phyloP scores from a whole-genome alignment of 2,113 vertebrate genomes.

The Proterorhinus semilunaris region DNA sequence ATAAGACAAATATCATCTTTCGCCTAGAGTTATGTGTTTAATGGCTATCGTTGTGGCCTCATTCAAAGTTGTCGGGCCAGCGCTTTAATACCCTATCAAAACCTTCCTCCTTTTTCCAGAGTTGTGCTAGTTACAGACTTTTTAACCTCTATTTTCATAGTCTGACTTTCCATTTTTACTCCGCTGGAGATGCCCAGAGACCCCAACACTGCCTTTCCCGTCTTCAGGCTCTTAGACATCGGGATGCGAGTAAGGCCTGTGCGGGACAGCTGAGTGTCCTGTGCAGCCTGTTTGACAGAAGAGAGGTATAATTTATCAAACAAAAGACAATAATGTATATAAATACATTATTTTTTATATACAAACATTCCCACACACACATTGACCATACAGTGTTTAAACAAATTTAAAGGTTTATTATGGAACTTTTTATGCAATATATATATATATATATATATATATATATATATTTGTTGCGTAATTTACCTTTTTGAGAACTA shows the following conservation, averaged over 20 bases:
- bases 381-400: no score
- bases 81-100: constrained; percentile 68
- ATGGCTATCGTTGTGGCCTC: background rate
- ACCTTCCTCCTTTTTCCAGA: constrained; percentile 87
- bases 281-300: constrained; percentile 80
- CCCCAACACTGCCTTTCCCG: constrained; percentile 89
- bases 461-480: no score
- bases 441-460: no score
- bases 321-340: background rate
- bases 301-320: constrained; percentile 45
- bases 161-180: constrained; percentile 92
- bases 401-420: no score
- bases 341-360: no score
- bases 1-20: background rate
- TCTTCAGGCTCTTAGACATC: constrained; percentile 98
- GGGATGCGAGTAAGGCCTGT: constrained; percentile 93
- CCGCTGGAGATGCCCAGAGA: constrained; percentile 86
- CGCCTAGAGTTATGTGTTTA: background rate
- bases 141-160: constrained; percentile 97
- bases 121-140: constrained; percentile 82
- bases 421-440: no score
- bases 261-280: constrained; percentile 84
- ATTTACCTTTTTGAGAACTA: no score
- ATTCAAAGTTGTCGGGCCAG: background rate
- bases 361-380: no score